Conservation (phyloP, 2,888 invertebrate genomes). For the Aethes cnicana region DNA sequence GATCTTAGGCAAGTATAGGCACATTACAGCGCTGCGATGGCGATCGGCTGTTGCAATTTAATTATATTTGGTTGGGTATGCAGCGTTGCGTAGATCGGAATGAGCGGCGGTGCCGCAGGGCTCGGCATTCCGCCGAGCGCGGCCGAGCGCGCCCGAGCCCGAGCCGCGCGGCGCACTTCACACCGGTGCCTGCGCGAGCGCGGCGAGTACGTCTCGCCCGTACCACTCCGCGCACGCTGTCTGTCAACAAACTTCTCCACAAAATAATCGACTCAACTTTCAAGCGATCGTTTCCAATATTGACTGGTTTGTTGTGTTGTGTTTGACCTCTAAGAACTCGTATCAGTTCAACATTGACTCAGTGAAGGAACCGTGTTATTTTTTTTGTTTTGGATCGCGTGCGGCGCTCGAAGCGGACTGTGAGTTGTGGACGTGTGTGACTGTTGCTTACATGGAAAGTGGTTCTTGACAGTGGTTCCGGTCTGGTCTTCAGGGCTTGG, state of each 20-base stretch:
- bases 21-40: conserved; percentile 71
- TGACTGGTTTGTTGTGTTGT: conserved; percentile 68
- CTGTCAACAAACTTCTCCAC: conserved; percentile 78
- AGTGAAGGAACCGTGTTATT: conserved; percentile 76
- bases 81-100: conserved; percentile 66
- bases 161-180: conserved; percentile 75
- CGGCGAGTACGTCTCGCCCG: conserved; percentile 73
- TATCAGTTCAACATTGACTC: conserved; percentile 59
- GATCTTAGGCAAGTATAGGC: conserved; percentile 73
- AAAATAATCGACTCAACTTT: conserved; percentile 64
- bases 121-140: too few species aligned
- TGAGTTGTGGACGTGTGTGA: conserved; percentile 73
- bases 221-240: conserved; percentile 53
- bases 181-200: conserved; percentile 80
- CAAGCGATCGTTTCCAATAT: conserved; percentile 64
- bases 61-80: conserved; percentile 73
- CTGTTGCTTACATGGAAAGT: conserved; percentile 76
- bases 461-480: conserved; percentile 65
- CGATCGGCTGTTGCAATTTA: conserved; percentile 78
- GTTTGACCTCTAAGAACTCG: conserved; percentile 60
- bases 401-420: conserved; percentile 69
- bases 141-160: conserved; percentile 50
- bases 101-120: conserved; percentile 51
- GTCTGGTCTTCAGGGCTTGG: conserved; percentile 58
- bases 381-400: conserved; percentile 79